These are phyloP conservation scores for Phycodurus eques DNA, from an alignment of 2,113 vertebrate genomes.

Conservation along the genomic window DNA sequence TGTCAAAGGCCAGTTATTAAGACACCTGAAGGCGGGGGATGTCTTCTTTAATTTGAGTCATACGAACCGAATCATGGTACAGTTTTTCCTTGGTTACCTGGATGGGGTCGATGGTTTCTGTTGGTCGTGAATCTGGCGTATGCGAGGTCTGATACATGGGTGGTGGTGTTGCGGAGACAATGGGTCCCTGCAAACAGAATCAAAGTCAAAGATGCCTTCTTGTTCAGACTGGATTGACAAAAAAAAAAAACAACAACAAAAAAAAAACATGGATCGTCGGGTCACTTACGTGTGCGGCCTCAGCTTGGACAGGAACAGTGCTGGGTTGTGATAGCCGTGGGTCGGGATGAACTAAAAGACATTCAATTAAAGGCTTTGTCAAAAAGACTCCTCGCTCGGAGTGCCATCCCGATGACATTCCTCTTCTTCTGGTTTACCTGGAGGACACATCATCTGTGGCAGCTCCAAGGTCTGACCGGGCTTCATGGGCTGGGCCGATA, in stretches of 20 bases:
- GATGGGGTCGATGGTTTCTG: conserved; percentile 86
- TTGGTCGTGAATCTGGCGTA: conserved; percentile 82
- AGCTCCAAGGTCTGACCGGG: conserved; percentile 85
- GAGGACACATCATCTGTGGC: conserved; percentile 89
- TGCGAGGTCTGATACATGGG: conserved; percentile 88
- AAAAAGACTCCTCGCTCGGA: background rate
- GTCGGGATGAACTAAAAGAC: conserved; percentile 83
- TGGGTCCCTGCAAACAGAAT: conserved; percentile 73
- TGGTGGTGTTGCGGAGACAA: conserved; percentile 85
- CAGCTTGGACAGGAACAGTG: conserved; percentile 86
- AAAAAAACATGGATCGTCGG: background rate
- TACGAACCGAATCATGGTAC: background rate
- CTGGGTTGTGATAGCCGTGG: conserved; percentile 84
- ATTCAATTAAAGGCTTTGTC: conserved; percentile 4
- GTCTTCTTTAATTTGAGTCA: too few relatives aligned
- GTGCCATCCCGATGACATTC: background rate
- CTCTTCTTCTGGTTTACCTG: conserved; percentile 65
- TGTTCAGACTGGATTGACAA: background rate
- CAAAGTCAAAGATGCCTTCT: background rate
- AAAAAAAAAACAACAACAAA: background rate
- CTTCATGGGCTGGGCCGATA: conserved; percentile 95
- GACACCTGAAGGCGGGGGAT: too few relatives aligned
- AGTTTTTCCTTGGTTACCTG: conserved; percentile 71
- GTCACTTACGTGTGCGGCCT: conserved; percentile 87
- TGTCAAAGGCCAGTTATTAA: too few relatives aligned